Conservation (phyloP, 2,113 vertebrate species). For the Poeciliopsis turrubarensis region DNA sequence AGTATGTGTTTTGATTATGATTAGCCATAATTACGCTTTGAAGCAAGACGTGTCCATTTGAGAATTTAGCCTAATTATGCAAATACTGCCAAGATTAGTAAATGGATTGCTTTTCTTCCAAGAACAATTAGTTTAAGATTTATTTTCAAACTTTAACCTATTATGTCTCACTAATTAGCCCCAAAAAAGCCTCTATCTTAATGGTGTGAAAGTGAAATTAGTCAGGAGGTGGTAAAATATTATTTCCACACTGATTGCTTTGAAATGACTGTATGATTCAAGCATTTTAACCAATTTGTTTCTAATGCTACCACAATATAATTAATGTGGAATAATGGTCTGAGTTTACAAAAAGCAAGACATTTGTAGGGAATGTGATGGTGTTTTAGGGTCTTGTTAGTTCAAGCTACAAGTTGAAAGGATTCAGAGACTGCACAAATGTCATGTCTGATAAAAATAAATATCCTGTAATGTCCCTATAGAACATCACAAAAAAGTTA, state of each 20-base stretch:
- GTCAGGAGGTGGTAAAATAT: not conserved
- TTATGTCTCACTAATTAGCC: not conserved
- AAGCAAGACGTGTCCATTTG: conserved; percentile 31
- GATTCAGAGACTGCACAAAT: not conserved
- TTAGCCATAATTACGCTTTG: conserved; percentile 31
- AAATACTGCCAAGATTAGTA: not conserved
- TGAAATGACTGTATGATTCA: not conserved
- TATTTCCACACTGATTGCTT: not conserved
- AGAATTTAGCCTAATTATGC: conserved; percentile 31
- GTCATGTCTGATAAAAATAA: not conserved
- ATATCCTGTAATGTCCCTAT: not conserved
- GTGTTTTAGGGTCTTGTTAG: not conserved
- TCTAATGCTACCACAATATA: not conserved
- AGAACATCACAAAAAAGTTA: not conserved
- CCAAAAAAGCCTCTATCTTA: not conserved
- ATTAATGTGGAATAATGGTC: not conserved
- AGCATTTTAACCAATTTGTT: not conserved
- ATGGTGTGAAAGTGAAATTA: not conserved
- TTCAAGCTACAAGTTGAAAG: not conserved
- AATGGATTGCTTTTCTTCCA: conserved; percentile 8
- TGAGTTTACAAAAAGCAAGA: not conserved
- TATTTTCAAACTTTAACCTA: not conserved
- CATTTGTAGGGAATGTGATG: not conserved
- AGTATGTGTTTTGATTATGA: conserved; percentile 35
- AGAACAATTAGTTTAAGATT: conserved; percentile 1